phyloP scores from a whole-genome alignment of 1,140 invertebrate species.

The Episyrphus balteatus region DNA sequence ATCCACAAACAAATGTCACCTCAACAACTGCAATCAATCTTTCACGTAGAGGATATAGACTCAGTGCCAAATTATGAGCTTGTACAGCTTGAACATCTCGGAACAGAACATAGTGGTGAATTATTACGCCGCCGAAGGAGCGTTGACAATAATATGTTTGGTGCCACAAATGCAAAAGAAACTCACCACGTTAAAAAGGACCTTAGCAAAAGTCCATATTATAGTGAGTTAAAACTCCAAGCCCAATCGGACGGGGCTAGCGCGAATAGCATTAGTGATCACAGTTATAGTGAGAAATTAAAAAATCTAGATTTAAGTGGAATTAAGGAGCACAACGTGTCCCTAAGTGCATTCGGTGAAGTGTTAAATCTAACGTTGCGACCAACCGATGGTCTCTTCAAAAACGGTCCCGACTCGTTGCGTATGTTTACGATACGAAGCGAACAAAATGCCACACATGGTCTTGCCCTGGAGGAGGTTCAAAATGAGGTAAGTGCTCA shows the following conservation, averaged over 20 bases:
- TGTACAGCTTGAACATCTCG: constrained; percentile 42
- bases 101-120: constrained; percentile 32
- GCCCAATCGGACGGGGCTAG: constrained; percentile 2
- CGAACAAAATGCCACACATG: constrained; percentile 56
- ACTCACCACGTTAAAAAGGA: constrained; percentile 36
- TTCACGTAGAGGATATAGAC: constrained; percentile 65
- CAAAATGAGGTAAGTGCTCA: constrained; percentile 27
- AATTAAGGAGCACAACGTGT: constrained; percentile 51
- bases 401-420: constrained; percentile 50
- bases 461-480: constrained; percentile 64
- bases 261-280: constrained; percentile 11
- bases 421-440: constrained; percentile 63
- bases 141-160: constrained; percentile 13
- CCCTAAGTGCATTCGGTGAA: constrained; percentile 65
- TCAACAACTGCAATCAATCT: constrained; percentile 65
- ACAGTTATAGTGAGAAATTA: constrained; percentile 23
- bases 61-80: constrained; percentile 49
- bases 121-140: constrained; percentile 32
- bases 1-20: constrained; percentile 74
- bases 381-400: constrained; percentile 57
- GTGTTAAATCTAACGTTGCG: constrained; percentile 59
- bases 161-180: constrained; percentile 11
- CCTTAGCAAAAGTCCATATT: constrained; percentile 35
- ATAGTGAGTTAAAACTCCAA: constrained; percentile 26
- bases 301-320: constrained; percentile 33